Conservation (phyloP, 2,113 vertebrate genomes). For the Pipa parva region DNA sequence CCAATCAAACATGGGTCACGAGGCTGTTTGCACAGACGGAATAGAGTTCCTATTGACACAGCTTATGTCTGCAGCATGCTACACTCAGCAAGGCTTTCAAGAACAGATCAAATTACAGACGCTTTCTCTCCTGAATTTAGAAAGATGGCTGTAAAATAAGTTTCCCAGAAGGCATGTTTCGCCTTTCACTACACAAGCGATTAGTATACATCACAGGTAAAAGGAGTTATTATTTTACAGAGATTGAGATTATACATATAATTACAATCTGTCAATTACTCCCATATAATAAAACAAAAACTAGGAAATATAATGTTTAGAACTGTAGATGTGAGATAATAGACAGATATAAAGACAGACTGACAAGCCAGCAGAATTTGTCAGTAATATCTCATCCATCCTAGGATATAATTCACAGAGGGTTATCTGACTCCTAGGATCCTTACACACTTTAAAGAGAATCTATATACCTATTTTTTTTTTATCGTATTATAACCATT, state of each 20-base stretch:
- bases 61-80: conserved; percentile 53
- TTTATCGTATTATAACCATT: no score
- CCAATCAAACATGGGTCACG: conserved; percentile 51
- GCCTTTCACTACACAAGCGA: background rate
- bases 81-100: conserved; percentile 51
- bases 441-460: no score
- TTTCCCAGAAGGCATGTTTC: conserved; percentile 36
- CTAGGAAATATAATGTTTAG: background rate
- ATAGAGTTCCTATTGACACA: conserved; percentile 55
- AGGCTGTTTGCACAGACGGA: conserved; percentile 54
- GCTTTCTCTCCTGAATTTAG: conserved; percentile 44
- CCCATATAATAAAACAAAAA: background rate
- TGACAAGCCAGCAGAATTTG: no score
- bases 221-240: no score
- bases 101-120: conserved; percentile 56
- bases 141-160: conserved; percentile 49
- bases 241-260: no score
- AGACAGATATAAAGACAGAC: no score
- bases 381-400: no score
- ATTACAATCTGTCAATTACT: no score
- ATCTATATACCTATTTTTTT: no score
- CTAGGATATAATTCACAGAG: no score
- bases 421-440: no score
- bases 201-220: background rate
- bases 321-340: no score